Conservation (phyloP, 2,888 invertebrate species). For the Dioctria linearis region DNA sequence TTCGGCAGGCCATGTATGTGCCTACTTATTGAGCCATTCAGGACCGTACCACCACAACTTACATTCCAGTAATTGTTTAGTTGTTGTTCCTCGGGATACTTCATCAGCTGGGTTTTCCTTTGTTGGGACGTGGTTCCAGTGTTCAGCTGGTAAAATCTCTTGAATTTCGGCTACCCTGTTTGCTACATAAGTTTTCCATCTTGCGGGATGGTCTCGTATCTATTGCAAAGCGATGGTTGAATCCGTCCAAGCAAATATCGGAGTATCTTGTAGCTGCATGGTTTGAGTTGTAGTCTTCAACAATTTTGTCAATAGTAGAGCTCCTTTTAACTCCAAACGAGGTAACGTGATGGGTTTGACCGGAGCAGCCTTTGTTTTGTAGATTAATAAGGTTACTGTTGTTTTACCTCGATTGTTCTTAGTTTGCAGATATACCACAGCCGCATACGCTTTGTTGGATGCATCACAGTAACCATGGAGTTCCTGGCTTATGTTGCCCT, state of each 20-base stretch:
- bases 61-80: neutral
- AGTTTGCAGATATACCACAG: no score
- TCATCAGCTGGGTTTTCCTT: neutral
- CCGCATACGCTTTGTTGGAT: no score
- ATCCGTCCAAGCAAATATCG: neutral
- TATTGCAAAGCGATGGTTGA: no score
- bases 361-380: neutral
- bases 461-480: no score
- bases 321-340: no score
- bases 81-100: neutral
- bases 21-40: neutral
- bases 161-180: no score
- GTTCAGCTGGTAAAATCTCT: no score
- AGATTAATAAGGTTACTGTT: neutral
- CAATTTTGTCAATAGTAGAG: neutral
- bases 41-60: neutral
- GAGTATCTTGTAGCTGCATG: neutral
- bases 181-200: neutral
- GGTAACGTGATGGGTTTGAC: neutral
- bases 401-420: no score
- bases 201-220: neutral
- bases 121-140: no score
- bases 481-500: neutral
- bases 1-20: neutral
- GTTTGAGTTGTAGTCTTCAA: neutral